Base-by-base conservation (phyloP, 1,140 invertebrate genomes). In the Sweltsa coloradensis region DNA sequence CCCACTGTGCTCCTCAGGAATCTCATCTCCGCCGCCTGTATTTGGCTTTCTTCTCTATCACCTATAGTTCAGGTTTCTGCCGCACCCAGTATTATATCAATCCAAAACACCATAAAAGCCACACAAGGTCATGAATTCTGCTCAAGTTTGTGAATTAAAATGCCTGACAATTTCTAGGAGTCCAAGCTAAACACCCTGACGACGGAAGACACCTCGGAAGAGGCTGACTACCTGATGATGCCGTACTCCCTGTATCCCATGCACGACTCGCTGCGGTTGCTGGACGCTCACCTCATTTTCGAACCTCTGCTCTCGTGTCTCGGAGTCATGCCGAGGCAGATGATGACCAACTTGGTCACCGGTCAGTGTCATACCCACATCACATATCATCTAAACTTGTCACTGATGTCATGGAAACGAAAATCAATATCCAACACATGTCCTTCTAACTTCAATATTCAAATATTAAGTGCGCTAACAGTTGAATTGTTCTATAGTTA, bases 261-360 rank as follows among this genome's bases (percentile, higher is more conserved):
- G 69, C 83, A 86, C 60, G 83, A 86, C 56, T 88, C 85, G 0
- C 72, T 89, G 2, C 78, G 86, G 62, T 64, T 92, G 36, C 66
- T 91, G 43, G 89, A 94, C 66, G 89, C 89, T 14, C 89, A 93
- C 71, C 71, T 91, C n/a, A 90, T 93, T 51, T 94, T 94, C 64
- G 84, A 91, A 59, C 88, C 89, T 1, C 68, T 94, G 42, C 65
- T 93, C 6, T 79, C 84, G 0, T 84, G 83, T 29, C 67, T 93
- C 5, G 88, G 86, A 16, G 83, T 92, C 1, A 89, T 89, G 71
- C 85, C 87, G 1, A 81, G 89, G 58, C 86, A 90, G 68, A 83
- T 90, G 74, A 72, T 77, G 29, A 69, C 68, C 36, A 71, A 70
- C 47, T 63, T 71, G 31, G 36, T n/a, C 14, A 21, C 36, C 40